Evolutionary conservation across 2,797 vertebrate species (phyloP).

Genomic region (Botia kubotai): DNA sequence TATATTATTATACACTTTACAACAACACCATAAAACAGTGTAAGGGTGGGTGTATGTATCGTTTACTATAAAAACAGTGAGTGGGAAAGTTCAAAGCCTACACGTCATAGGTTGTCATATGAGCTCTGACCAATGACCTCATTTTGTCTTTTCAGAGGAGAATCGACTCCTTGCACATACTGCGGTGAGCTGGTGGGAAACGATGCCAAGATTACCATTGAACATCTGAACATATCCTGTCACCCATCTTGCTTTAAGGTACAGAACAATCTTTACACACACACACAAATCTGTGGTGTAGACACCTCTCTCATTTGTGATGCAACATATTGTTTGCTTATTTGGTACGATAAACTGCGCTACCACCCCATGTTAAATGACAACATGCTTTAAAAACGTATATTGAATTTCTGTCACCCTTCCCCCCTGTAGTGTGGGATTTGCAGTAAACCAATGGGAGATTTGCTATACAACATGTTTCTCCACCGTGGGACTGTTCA

Average conservation of each 20-base stretch:
- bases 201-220: conserved; percentile 90
- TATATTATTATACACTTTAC: neutral
- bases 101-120: neutral
- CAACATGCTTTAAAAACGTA: neutral
- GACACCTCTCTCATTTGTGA: neutral
- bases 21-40: neutral
- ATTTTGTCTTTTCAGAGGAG: neutral
- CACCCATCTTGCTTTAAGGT: conserved; percentile 96
- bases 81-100: neutral
- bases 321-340: neutral
- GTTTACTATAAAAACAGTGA: neutral
- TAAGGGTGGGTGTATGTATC: neutral
- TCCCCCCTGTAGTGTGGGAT: conserved; percentile 83
- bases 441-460: conserved; percentile 90
- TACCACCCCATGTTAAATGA: neutral
- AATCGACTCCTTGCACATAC: conserved; percentile 81
- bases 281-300: neutral
- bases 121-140: neutral
- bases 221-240: conserved; percentile 91
- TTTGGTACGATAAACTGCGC: neutral
- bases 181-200: conserved; percentile 85
- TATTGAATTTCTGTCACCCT: conserved; percentile 21
- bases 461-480: conserved; percentile 90
- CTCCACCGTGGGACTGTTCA: conserved; percentile 88
- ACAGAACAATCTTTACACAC: conserved; percentile 35